These are phyloP conservation scores for Nomada ruficornis DNA, from an alignment of 2,888 invertebrate species.

Conservation along the genomic window DNA sequence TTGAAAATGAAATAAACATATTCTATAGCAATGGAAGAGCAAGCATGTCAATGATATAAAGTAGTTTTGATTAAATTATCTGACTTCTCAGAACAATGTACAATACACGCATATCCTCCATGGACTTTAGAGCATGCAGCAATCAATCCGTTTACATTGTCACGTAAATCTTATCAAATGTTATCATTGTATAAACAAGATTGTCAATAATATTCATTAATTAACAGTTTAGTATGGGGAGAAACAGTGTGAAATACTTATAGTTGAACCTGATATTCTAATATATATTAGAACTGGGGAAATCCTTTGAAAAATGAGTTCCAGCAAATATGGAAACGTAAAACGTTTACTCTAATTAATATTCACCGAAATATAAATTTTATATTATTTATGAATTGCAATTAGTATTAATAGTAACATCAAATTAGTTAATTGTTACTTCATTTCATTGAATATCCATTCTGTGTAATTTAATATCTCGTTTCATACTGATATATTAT, in stretches of 20 bases:
- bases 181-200: constrained; percentile 64
- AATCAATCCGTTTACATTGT: constrained; percentile 57
- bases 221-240: constrained; percentile 37
- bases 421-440: background rate
- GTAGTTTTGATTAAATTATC: constrained; percentile 39
- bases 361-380: background rate
- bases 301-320: background rate
- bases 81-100: constrained; percentile 31
- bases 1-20: constrained; percentile 4
- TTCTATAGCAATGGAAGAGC: background rate
- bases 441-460: background rate
- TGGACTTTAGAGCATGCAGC: constrained; percentile 65
- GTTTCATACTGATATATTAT: background rate
- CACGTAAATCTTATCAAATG: constrained; percentile 61
- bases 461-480: background rate
- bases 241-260: background rate
- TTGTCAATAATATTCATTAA: constrained; percentile 37
- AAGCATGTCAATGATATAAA: constrained; percentile 30
- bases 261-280: background rate
- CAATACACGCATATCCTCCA: constrained; percentile 18
- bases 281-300: background rate
- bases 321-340: background rate
- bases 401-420: background rate
- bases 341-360: background rate
- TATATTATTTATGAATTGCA: background rate